Evolutionary conservation across 2,888 invertebrate genomes (phyloP), one percentile per base, ranked within the genome.

Genomic region (Epinotia brunnichana): DNA sequence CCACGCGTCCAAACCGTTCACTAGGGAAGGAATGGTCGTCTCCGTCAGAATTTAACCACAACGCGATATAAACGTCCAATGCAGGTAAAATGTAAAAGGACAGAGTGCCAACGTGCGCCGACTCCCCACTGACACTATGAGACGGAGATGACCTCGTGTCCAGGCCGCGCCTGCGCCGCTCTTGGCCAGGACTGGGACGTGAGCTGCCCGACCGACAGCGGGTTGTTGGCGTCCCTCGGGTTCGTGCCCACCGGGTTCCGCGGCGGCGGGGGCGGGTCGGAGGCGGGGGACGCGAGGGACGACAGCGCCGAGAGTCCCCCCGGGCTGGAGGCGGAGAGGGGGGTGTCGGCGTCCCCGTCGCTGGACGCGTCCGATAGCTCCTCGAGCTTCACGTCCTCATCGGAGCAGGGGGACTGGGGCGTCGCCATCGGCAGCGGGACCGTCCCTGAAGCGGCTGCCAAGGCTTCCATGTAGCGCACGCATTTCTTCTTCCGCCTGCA

Each of bases 401-500:
- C 95, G 92, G 97, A 96, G 85, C 96, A 96, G 84, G 97, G 96
- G 84, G 97, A 97, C 83, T 96, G 97, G 79, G 97, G 94, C 86
- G 96, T 96, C 89, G 95, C 96, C 86, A 88, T 96, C 81, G 96
- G 97, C 79, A 96, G 90, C 83, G 96, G 96, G 82, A 96, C 96
- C 83, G 95, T 96, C 81, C 95, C 95, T 82, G 95, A 85, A 90
- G 89, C 95, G 90, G 89, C 95, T 89, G 91, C 95, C 93, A 92
- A 95, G 94, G 96, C 96, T 94, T 98, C 98, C 96, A 98, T 96
- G 94, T 98, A 98, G 81, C 98, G 97, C 87, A 98, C 97, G 95
- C 98, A 98, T 94, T 98, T 98, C 94, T 98, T 98, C 95, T 98
- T 98, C 95, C 98, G 97, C 95, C 98, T 98, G 94, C 5, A 76